Conservation (phyloP, 2,888 invertebrate genomes). For the Pecten maximus region DNA sequence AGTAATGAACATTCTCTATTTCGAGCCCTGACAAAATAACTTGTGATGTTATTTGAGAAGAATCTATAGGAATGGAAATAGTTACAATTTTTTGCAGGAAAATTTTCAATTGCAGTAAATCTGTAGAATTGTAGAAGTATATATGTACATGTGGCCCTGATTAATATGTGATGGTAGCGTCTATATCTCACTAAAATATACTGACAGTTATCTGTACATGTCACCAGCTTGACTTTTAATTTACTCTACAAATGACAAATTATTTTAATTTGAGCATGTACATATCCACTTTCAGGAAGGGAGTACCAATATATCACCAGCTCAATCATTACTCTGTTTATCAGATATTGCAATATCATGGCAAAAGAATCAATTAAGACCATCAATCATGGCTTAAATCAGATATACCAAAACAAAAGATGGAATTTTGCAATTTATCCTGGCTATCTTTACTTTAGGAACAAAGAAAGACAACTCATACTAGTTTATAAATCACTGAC, state of each 20-base stretch:
- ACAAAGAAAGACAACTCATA: slow-evolving; percentile 12
- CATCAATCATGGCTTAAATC: neutral
- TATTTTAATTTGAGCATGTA: slow-evolving; percentile 35
- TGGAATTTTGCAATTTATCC: neutral
- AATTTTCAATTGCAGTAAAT: slow-evolving; percentile 28
- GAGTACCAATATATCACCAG: neutral
- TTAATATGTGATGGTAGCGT: slow-evolving; percentile 32
- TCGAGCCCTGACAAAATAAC: slow-evolving; percentile 14
- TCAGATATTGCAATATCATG: slow-evolving; percentile 35
- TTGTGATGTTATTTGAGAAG: neutral
- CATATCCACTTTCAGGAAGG: neutral
- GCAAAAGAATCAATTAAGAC: neutral
- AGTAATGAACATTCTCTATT: neutral
- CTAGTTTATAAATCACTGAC: neutral
- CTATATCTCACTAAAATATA: slow-evolving; percentile 35
- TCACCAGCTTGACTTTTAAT: slow-evolving; percentile 2
- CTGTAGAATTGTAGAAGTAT: neutral
- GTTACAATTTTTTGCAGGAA: slow-evolving; percentile 8
- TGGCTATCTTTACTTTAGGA: neutral
- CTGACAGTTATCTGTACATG: slow-evolving; percentile 25
- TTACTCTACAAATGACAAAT: slow-evolving; percentile 33
- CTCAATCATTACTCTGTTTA: neutral
- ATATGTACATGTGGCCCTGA: neutral
- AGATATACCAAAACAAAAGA: neutral
- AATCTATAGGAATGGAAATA: neutral